phyloP scores from a whole-genome alignment of 2,888 invertebrate species.

The Ommatoiulus sabulosus region DNA sequence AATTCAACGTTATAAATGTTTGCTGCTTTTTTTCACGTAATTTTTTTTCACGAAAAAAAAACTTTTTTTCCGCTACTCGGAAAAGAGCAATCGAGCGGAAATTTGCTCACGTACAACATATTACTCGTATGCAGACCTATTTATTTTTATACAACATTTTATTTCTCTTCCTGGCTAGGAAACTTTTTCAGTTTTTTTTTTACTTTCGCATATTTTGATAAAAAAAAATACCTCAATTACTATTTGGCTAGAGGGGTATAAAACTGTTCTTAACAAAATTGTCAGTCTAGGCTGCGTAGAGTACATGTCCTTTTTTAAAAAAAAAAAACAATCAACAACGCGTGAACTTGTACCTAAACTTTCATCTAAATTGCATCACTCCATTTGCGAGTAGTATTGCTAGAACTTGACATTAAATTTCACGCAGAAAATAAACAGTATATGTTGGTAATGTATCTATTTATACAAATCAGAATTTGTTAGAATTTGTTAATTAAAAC shows the following conservation, averaged over 20 bases:
- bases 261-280: background rate
- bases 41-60: background rate
- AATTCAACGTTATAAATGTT: constrained; percentile 10
- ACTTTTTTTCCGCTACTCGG: background rate
- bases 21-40: background rate
- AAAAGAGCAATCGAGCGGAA: background rate
- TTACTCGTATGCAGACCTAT: background rate
- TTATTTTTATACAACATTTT: background rate
- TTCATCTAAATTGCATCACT: constrained; percentile 5
- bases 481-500: too few relatives aligned
- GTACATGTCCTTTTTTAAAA: too few relatives aligned
- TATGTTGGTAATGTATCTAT: too few relatives aligned
- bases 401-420: background rate
- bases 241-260: background rate
- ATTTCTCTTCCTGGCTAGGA: background rate
- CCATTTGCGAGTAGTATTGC: background rate
- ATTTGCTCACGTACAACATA: constrained; percentile 25
- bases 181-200: constrained; percentile 1
- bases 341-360: too few relatives aligned
- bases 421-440: too few relatives aligned
- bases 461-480: too few relatives aligned
- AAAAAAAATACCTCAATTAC: constrained; percentile 3
- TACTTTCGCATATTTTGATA: background rate
- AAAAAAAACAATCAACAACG: too few relatives aligned
- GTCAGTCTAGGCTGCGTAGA: background rate